Percentiles rank a stretch among this genome's conserved stretches.
Evolutionary conservation across 2,797 vertebrate species (phyloP).

Genomic region (Aphelocoma californica): DNA sequence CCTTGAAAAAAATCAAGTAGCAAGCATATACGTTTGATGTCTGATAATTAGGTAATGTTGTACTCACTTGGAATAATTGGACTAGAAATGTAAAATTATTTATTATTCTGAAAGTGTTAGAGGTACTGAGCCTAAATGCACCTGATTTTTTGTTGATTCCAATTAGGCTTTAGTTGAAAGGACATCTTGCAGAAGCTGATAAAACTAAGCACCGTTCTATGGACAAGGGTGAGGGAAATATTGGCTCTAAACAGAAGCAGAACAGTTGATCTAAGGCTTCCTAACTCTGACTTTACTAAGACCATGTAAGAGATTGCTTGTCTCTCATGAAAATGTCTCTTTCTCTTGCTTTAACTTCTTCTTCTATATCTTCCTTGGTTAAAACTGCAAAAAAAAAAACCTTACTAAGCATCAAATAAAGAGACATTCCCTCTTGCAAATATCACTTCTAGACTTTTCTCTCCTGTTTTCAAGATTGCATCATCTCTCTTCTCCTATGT

Average conservation of each 20-base stretch:
- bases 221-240: neutral
- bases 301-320: neutral
- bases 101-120: conserved; percentile 31
- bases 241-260: neutral
- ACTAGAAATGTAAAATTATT: conserved; percentile 79
- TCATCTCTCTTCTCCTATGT: neutral
- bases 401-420: neutral
- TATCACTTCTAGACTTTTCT: neutral
- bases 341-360: neutral
- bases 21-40: conserved; percentile 80
- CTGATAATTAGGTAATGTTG: conserved; percentile 80
- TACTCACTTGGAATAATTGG: conserved; percentile 80
- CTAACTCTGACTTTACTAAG: neutral
- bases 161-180: neutral
- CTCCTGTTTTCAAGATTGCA: neutral
- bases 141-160: neutral
- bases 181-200: neutral
- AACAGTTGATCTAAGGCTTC: neutral
- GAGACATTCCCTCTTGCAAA: neutral
- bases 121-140: neutral
- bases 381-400: neutral
- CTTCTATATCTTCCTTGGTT: neutral
- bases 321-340: neutral
- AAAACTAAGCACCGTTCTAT: neutral
- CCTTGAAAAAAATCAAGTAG: conserved; percentile 82